Conservation (phyloP, 2,113 vertebrate species). For the Phoenicopterus ruber region DNA sequence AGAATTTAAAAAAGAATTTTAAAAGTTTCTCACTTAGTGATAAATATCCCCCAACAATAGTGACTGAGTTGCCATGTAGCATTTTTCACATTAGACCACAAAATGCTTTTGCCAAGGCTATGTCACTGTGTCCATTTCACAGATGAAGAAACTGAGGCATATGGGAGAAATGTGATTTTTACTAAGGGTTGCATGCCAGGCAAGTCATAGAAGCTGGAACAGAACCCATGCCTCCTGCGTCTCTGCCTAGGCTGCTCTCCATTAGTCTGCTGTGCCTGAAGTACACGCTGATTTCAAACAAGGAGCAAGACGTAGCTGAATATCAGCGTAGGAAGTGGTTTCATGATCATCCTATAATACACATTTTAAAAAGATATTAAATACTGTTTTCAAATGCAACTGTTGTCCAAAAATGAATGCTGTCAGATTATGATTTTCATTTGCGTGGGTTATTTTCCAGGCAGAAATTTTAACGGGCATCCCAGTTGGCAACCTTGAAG, state of each 20-base stretch:
- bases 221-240: not conserved
- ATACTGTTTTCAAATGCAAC: slow-evolving; percentile 2
- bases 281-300: not conserved
- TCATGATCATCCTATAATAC: not conserved
- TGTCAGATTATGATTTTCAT: slow-evolving; percentile 34
- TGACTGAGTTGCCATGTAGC: not conserved
- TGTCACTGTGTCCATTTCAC: not conserved
- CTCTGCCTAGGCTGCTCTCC: not conserved
- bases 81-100: not conserved
- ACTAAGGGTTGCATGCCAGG: not conserved
- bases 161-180: slow-evolving; percentile 11
- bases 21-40: not conserved
- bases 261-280: not conserved
- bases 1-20: not conserved
- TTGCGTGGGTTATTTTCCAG: slow-evolving; percentile 73
- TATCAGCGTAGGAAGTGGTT: slow-evolving; percentile 16
- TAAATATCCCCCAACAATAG: not conserved
- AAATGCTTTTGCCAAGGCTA: not conserved
- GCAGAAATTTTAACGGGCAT: slow-evolving; percentile 88
- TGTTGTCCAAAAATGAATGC: slow-evolving; percentile 32
- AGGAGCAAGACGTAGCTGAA: not conserved
- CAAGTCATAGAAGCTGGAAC: not conserved
- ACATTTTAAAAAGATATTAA: not conserved
- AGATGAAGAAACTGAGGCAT: not conserved
- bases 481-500: slow-evolving; percentile 73